phyloP scores from a whole-genome alignment of 2,113 vertebrate species.

The Trogon surrucura region DNA sequence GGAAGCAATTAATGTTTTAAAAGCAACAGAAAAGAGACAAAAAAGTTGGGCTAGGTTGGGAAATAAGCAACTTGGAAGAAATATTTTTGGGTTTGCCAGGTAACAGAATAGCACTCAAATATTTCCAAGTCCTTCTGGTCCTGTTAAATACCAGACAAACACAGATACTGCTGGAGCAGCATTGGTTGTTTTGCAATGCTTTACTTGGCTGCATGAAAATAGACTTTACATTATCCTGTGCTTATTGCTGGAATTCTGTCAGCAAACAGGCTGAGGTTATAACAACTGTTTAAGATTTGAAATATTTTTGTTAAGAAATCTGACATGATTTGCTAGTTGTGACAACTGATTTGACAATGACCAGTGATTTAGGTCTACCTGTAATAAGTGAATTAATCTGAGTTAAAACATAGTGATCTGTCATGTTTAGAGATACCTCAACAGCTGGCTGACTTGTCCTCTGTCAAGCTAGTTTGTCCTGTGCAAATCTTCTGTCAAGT shows the following conservation, averaged over 20 bases:
- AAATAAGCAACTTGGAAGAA: background rate
- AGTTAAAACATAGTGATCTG: constrained; percentile 91
- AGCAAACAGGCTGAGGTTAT: constrained; percentile 42
- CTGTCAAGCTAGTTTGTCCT: constrained; percentile 90
- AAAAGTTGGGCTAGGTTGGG: background rate
- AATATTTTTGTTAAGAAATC: constrained; percentile 76
- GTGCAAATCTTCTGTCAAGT: constrained; percentile 90
- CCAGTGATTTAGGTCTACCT: constrained; percentile 85
- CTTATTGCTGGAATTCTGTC: constrained; percentile 37
- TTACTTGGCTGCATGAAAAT: background rate
- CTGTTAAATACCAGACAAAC: background rate
- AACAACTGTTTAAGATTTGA: constrained; percentile 60
- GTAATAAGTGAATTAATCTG: constrained; percentile 90
- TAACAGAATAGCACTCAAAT: background rate
- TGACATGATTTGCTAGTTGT: constrained; percentile 82
- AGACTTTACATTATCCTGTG: background rate
- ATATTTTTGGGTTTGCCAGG: background rate
- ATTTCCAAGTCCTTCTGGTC: background rate
- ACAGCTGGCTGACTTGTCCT: constrained; percentile 90
- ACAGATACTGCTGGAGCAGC: background rate
- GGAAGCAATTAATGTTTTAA: background rate
- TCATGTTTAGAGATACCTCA: constrained; percentile 88
- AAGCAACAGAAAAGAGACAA: background rate
- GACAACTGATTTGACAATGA: constrained; percentile 89
- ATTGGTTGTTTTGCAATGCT: background rate